Conservation (phyloP, 92 coral and sea anemone genomes). For the Phenganax stokvisi region DNA sequence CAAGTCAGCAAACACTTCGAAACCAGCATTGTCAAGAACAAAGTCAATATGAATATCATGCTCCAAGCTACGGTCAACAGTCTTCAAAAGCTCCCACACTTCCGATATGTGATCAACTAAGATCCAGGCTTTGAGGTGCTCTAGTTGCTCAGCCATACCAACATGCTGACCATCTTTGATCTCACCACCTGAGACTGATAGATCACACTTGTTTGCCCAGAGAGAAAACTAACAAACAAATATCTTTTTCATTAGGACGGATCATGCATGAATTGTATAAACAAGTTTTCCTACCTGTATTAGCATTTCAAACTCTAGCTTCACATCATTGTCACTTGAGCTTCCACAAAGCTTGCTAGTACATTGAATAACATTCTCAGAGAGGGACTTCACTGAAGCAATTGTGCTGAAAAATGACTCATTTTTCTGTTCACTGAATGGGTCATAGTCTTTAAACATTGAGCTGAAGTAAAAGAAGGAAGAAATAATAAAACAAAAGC, state of each 20-base stretch:
- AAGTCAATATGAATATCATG: slow-evolving; percentile 65
- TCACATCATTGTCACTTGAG: slow-evolving; percentile 34
- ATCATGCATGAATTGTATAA: no score
- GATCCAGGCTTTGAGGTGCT: slow-evolving; percentile 63
- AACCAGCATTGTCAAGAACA: slow-evolving; percentile 94
- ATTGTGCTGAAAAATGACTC: slow-evolving; percentile 62
- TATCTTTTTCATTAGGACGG: neutral
- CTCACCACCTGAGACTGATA: slow-evolving; percentile 90
- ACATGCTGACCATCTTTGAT: slow-evolving; percentile 50
- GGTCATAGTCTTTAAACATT: slow-evolving; percentile 76
- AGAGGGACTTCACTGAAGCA: slow-evolving; percentile 61
- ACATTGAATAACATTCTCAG: slow-evolving; percentile 55
- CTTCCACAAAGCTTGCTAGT: slow-evolving; percentile 28
- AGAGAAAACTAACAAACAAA: slow-evolving; percentile 61
- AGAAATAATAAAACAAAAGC: neutral
- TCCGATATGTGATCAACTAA: slow-evolving; percentile 63
- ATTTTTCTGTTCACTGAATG: slow-evolving; percentile 77
- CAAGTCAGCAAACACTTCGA: slow-evolving; percentile 88
- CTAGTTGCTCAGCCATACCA: slow-evolving; percentile 58
- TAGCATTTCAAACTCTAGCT: slow-evolving; percentile 62
- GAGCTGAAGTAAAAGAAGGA: slow-evolving; percentile 48
- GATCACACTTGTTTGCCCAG: slow-evolving; percentile 98
- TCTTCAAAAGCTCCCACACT: slow-evolving; percentile 62
- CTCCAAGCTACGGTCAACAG: slow-evolving; percentile 30
- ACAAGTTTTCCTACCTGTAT: slow-evolving; percentile 59